Percentiles rank a stretch among this genome's conserved stretches.
These are phyloP conservation scores for Orchesella flavescens DNA, from an alignment of 2,888 invertebrate genomes.

Conservation along the genomic window DNA sequence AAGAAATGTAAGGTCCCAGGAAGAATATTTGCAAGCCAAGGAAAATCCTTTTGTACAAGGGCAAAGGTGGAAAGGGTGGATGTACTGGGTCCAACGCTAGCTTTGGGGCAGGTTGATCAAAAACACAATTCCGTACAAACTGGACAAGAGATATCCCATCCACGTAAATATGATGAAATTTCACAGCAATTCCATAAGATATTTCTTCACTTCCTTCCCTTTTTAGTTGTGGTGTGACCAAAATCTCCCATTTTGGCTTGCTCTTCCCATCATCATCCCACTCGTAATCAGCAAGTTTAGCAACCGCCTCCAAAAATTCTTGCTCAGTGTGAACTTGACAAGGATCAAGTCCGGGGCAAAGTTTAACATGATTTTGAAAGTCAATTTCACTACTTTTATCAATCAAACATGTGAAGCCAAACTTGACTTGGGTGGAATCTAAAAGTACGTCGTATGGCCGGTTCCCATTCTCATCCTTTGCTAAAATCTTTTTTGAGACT, in stretches of 20 bases:
- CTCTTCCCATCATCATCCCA: neutral
- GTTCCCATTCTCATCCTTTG: no score
- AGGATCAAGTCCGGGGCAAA: neutral
- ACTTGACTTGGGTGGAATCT: no score
- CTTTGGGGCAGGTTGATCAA: neutral
- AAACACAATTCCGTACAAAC: no score
- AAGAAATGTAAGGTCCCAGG: neutral
- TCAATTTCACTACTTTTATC: neutral
- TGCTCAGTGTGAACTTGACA: neutral
- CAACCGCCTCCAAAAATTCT: neutral
- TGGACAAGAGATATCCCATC: neutral
- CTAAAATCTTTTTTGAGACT: no score
- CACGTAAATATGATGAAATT: neutral
- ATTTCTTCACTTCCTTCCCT: neutral
- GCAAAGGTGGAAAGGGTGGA: neutral
- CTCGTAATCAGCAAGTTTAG: neutral
- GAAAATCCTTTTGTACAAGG: neutral
- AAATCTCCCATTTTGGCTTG: neutral
- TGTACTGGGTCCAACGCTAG: neutral
- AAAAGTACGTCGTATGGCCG: no score
- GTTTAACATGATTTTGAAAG: neutral
- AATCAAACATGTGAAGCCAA: no score
- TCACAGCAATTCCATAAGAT: neutral
- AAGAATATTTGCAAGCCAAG: no score
- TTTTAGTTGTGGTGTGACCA: neutral